These are phyloP conservation scores for Oreochromis spilurus DNA, from an alignment of 2,113 vertebrate species.

Conservation along the genomic window DNA sequence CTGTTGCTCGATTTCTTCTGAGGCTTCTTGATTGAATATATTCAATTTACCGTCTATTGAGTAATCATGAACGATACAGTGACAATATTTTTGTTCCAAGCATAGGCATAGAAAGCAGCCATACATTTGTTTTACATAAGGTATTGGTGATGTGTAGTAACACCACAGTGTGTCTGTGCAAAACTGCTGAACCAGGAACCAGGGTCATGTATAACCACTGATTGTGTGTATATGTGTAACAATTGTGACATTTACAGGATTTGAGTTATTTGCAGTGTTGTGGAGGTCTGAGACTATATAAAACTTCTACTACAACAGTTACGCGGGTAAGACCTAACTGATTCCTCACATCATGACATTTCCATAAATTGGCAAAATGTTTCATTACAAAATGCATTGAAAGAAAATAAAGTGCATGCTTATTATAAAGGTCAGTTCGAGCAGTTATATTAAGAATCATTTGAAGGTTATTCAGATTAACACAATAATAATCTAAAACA, in stretches of 20 bases:
- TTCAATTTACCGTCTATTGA: not conserved
- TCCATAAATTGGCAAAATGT: constrained; percentile 45
- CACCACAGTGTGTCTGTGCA: not conserved
- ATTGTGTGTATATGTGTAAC: constrained; percentile 57
- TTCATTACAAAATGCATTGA: not conserved
- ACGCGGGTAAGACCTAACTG: constrained; percentile 84
- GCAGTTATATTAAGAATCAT: not conserved
- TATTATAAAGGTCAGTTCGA: not conserved
- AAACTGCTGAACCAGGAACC: not conserved
- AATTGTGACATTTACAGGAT: constrained; percentile 73
- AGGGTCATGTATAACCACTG: constrained; percentile 31
- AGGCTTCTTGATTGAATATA: not conserved
- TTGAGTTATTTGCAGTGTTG: constrained; percentile 72
- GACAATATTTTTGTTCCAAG: not conserved
- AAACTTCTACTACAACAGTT: constrained; percentile 81
- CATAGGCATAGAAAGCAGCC: not conserved
- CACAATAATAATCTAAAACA: not conserved
- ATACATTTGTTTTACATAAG: not conserved
- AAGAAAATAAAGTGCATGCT: constrained; percentile 54
- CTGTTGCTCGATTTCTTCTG: not conserved
- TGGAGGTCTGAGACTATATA: constrained; percentile 80
- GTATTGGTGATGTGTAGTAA: not conserved
- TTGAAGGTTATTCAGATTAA: not conserved
- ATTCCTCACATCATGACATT: constrained; percentile 81
- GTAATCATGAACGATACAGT: not conserved